Evolutionary conservation across 2,888 invertebrate genomes (phyloP).

Genomic region (Flexamia atlantica): DNA sequence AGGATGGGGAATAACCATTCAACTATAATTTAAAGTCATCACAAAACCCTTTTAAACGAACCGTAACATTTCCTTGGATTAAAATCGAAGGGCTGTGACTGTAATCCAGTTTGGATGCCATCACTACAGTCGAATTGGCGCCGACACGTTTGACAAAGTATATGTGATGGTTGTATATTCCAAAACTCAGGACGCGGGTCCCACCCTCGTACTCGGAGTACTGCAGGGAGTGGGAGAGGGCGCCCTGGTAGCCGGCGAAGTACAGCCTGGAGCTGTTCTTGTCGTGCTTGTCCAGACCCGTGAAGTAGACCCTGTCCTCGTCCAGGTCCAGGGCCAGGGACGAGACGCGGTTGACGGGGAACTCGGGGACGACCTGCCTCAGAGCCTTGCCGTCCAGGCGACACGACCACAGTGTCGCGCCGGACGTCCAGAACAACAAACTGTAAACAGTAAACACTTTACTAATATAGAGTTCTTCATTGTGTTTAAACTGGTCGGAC

Average conservation of each 20-base stretch:
- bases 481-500: no score
- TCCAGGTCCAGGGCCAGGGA: background rate
- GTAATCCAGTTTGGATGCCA: background rate
- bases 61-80: background rate
- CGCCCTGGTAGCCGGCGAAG: background rate
- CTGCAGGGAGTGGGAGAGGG: constrained; percentile 4
- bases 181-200: background rate
- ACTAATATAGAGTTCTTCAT: no score
- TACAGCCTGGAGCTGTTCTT: constrained; percentile 6
- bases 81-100: background rate
- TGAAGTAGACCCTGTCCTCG: background rate
- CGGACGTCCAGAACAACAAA: constrained; percentile 3
- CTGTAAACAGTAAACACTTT: background rate
- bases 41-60: no score
- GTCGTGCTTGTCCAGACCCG: constrained; percentile 8
- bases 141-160: background rate
- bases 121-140: background rate
- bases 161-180: background rate
- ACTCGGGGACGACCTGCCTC: background rate
- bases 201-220: background rate
- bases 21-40: no score
- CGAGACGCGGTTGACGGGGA: background rate
- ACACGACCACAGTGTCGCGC: background rate
- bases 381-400: background rate
- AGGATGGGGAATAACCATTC: no score